A percentile compares a stretch with the other conserved stretches of the same genome.
These are phyloP conservation scores for Plebejus melissa DNA, from an alignment of 2,888 invertebrate genomes.

Conservation along the genomic window DNA sequence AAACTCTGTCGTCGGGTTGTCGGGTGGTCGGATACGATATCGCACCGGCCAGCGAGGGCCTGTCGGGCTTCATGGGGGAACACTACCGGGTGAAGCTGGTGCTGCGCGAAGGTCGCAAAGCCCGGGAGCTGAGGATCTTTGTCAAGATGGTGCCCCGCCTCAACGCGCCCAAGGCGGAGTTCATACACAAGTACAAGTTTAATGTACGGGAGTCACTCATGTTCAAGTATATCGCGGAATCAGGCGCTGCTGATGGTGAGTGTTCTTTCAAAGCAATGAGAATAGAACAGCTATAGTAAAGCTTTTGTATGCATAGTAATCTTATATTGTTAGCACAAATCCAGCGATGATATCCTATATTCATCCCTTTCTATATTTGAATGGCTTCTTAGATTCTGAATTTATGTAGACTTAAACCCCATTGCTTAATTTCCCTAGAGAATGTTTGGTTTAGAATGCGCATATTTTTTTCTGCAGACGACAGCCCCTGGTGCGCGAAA, in stretches of 20 bases:
- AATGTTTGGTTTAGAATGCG: neutral
- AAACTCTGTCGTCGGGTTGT: slow-evolving; percentile 38
- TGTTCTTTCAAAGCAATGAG: neutral
- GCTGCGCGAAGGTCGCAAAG: slow-evolving; percentile 40
- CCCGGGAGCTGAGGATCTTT: slow-evolving; percentile 48
- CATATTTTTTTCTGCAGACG: slow-evolving; percentile 41
- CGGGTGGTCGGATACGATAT: slow-evolving; percentile 42
- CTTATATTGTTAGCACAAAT: neutral
- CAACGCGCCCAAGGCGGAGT: slow-evolving; percentile 56
- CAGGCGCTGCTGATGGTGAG: slow-evolving; percentile 41
- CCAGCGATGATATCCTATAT: neutral
- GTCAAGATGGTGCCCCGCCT: slow-evolving; percentile 53
- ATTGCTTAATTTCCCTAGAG: neutral
- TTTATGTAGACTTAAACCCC: neutral
- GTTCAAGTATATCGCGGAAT: slow-evolving; percentile 52
- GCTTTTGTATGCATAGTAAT: neutral
- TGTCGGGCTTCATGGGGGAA: slow-evolving; percentile 62
- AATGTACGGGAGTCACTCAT: slow-evolving; percentile 55
- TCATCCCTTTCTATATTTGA: neutral
- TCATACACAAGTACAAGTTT: slow-evolving; percentile 50
- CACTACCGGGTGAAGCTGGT: slow-evolving; percentile 50
- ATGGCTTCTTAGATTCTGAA: neutral
- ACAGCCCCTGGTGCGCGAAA: slow-evolving; percentile 51
- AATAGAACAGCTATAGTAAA: neutral
- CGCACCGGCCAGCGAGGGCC: slow-evolving; percentile 49